Conservation (phyloP, 2,113 vertebrate species). For the Corythornis cristatus region DNA sequence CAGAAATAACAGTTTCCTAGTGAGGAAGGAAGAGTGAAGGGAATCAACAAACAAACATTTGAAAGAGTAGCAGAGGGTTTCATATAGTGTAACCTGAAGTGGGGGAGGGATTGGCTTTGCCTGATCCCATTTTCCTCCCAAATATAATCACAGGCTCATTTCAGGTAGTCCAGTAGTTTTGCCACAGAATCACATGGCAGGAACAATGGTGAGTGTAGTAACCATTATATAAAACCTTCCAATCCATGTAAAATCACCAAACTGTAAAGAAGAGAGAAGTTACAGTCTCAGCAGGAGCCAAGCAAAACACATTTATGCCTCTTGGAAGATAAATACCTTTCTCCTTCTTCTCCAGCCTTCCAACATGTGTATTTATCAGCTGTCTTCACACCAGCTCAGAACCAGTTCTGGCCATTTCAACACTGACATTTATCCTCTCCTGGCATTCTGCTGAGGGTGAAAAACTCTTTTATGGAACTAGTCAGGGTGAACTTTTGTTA, state of each 20-base stretch:
- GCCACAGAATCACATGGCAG: not conserved
- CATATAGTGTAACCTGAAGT: not conserved
- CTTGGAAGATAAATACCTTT: conserved; percentile 27
- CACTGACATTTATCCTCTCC: not conserved
- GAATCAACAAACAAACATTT: not conserved
- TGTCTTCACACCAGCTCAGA: not conserved
- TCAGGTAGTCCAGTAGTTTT: not conserved
- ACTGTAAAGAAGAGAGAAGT: not conserved
- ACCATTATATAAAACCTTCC: not conserved
- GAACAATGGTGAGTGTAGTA: not conserved
- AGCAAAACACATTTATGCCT: not conserved
- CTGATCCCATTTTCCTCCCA: not conserved
- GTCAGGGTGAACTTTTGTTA: not conserved
- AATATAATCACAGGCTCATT: not conserved
- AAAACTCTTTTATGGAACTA: conserved; percentile 18
- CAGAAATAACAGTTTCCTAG: not conserved
- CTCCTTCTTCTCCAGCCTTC: not conserved
- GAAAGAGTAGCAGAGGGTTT: not conserved
- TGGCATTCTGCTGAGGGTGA: not conserved
- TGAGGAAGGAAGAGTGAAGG: not conserved
- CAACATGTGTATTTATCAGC: not conserved
- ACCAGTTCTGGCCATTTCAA: conserved; percentile 9
- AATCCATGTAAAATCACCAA: not conserved
- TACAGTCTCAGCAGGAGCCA: not conserved
- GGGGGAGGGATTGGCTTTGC: not conserved